Evolutionary conservation across 2,797 vertebrate genomes (phyloP), one percentile per base, ranked within the genome.

Genomic region (Pseudomugil gertrudae): DNA sequence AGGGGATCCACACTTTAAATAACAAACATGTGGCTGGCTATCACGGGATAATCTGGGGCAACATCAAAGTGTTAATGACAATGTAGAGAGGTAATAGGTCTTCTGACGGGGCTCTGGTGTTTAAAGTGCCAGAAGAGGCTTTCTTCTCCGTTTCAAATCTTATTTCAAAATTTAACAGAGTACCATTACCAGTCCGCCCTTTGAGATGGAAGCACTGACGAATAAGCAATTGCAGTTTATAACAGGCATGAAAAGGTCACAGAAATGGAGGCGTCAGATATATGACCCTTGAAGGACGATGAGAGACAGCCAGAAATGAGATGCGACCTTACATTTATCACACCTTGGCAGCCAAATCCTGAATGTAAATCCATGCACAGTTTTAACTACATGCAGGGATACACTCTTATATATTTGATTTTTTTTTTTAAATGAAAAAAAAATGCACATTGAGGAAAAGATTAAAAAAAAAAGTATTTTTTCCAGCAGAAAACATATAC

Each of bases 241-340:
- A 91, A 92, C 74, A 79, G 74, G 84, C 87, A 81, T 85, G 84
- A 87, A 88, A 88, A 87, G 79, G 87, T 85, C 78, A 53, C 62
- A 55, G 62, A 70, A 63, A 72, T 71, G 63, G 59, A 79, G 64
- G 66, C 60, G 74, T 63, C 71, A 77, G 69, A 61, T 40, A 66
- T 27, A 48, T 36, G 69, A 86, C 65, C 73, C 66, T 68, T 85
- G 76, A 90, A 87, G 79, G 87, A 83, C 73, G 54, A 59, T 10
- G 40, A 67, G 43, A 70, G 40, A 57, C 43, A 53, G 57, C 10
- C 47, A 69, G 51, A 76, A 8, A 67, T 33, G 13, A 70, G 29
- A 80, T 15, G 15, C 43, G 51, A 9, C 63, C 62, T 48, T 32
- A 36, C 36, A 76, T 76, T 75, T 38, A 63, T 48, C 57, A 58